These are phyloP conservation scores for Phyllotreta striolata DNA, from an alignment of 2,888 invertebrate species.

Conservation along the genomic window DNA sequence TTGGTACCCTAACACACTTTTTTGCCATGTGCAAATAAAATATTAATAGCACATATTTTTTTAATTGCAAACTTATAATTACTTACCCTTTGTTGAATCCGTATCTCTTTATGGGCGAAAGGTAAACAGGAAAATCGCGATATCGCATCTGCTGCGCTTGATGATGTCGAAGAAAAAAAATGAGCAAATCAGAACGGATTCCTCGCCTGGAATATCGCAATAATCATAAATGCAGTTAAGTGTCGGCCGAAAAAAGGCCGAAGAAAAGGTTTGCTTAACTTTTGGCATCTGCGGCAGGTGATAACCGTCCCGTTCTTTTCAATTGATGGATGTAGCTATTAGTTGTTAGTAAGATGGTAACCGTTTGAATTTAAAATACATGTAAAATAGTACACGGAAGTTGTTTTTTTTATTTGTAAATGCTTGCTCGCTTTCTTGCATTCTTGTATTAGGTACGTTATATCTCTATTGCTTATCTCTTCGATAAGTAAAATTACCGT, in stretches of 20 bases:
- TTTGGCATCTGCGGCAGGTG: constrained; percentile 42
- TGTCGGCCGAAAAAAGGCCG: constrained; percentile 22
- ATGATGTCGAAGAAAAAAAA: constrained; percentile 8
- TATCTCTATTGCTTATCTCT: no score
- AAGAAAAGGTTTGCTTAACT: constrained; percentile 30
- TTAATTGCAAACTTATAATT: no score
- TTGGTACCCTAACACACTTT: no score
- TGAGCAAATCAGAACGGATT: constrained; percentile 14
- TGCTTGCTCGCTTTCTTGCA: no score
- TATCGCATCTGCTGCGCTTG: not conserved
- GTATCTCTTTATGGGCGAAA: not conserved
- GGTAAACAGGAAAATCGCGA: constrained; percentile 7
- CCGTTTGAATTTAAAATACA: no score
- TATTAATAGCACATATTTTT: no score
- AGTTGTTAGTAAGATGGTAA: constrained; percentile 19
- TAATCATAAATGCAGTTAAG: constrained; percentile 27
- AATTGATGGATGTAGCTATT: constrained; percentile 38
- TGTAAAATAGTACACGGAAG: no score
- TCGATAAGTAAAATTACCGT: no score
- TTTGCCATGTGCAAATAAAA: no score
- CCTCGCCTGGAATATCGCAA: constrained; percentile 17
- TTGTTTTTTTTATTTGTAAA: no score
- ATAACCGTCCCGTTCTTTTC: constrained; percentile 30
- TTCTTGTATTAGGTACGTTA: no score
- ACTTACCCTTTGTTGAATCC: no score